Percentiles rank a stretch among this genome's conserved stretches.
Evolutionary conservation across 1,140 invertebrate genomes (phyloP).

Genomic region (Aphaenogaster floridana): DNA sequence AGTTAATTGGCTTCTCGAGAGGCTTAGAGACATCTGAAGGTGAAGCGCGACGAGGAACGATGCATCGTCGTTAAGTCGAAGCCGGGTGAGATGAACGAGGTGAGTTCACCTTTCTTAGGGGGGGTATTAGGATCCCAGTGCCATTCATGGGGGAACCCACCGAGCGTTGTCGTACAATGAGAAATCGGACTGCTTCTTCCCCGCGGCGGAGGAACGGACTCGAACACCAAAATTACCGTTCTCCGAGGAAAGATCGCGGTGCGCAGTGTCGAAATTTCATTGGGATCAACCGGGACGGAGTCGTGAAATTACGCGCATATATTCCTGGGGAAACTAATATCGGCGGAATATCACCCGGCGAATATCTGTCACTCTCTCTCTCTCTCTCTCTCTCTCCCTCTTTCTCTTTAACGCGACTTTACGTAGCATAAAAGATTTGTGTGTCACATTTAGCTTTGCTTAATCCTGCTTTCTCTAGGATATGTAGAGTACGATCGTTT

Average conservation of each 20-base stretch:
- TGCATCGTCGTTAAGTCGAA: constrained; percentile 63
- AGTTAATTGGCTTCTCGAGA: constrained; percentile 68
- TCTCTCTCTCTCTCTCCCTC: not conserved
- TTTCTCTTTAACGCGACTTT: not conserved
- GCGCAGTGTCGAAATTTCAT: constrained; percentile 47
- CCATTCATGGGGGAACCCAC: constrained; percentile 62
- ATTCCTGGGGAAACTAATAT: constrained; percentile 46
- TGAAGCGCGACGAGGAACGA: constrained; percentile 64
- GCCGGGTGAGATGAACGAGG: constrained; percentile 45
- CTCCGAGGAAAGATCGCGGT: constrained; percentile 11
- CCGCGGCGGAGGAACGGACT: not conserved
- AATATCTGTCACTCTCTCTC: not conserved
- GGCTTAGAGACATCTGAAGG: constrained; percentile 56
- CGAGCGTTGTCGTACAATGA: constrained; percentile 64
- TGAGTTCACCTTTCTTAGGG: constrained; percentile 70
- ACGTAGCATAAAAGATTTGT: not conserved
- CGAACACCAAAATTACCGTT: constrained; percentile 47
- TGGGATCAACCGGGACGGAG: not conserved
- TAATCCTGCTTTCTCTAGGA: not conserved
- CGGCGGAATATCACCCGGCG: not conserved
- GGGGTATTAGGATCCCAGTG: constrained; percentile 56
- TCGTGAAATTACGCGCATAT: constrained; percentile 37
- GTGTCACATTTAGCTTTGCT: not conserved
- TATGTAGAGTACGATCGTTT: not conserved
- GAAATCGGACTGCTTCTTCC: constrained; percentile 48